phyloP scores from a whole-genome alignment of 1,140 invertebrate genomes.

The Zaprionus kolodkinae region DNA sequence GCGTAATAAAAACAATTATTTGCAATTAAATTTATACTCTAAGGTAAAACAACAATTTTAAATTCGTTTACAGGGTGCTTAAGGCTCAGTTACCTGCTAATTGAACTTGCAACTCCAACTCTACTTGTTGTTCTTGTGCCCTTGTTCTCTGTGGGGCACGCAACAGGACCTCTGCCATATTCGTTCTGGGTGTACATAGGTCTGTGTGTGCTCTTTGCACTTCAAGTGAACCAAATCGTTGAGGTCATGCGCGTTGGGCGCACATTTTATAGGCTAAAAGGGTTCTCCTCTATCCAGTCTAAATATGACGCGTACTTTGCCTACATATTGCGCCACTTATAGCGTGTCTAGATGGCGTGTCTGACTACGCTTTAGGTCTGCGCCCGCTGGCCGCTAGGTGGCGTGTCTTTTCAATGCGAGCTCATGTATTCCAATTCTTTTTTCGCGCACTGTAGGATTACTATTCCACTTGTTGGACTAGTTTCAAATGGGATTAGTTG shows the following conservation, averaged over 20 bases:
- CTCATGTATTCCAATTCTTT: conserved; percentile 8
- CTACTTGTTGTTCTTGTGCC: conserved; percentile 6
- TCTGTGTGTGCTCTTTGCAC: conserved; percentile 71
- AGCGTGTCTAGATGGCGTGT: conserved; percentile 64
- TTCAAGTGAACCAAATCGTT: conserved; percentile 76
- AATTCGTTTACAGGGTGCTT: not conserved
- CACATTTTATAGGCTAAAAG: conserved; percentile 71
- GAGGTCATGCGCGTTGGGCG: conserved; percentile 79
- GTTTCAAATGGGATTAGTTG: conserved; percentile 18
- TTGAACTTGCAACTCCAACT: no score
- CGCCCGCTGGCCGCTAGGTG: conserved; percentile 62
- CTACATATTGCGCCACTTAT: conserved; percentile 24
- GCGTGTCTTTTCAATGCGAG: conserved; percentile 47
- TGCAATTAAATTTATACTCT: not conserved
- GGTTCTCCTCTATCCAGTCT: conserved; percentile 52
- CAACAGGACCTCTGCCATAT: conserved; percentile 64
- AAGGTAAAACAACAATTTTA: not conserved
- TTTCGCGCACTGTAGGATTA: conserved; percentile 3
- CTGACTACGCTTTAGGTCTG: conserved; percentile 48
- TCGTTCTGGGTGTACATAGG: conserved; percentile 4
- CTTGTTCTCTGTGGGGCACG: conserved; percentile 48
- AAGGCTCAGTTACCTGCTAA: not conserved
- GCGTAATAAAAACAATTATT: not conserved
- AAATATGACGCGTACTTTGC: conserved; percentile 26
- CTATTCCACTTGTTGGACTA: conserved; percentile 45